These are phyloP conservation scores for Mus minutoides DNA, from an alignment of 2,797 vertebrate species.

Conservation along the genomic window DNA sequence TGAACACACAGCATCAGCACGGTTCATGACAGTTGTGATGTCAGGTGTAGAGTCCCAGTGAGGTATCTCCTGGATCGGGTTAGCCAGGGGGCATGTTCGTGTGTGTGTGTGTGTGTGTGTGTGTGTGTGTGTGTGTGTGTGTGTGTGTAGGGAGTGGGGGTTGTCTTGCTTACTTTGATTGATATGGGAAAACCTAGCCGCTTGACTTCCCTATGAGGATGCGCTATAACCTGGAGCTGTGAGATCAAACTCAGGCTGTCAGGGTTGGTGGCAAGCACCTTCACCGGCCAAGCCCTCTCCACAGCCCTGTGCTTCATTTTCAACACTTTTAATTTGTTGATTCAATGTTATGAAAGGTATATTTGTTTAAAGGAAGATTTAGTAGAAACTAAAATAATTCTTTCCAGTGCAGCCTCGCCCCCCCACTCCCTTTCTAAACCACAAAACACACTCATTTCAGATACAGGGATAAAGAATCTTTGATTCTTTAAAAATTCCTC, in stretches of 20 bases:
- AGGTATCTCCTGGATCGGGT: neutral
- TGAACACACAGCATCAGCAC: neutral
- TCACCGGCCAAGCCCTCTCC: neutral
- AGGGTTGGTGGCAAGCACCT: neutral
- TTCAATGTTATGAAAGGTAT: neutral
- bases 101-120: too few relatives aligned
- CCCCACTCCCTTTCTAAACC: neutral
- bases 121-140: too few relatives aligned
- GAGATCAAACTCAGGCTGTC: neutral
- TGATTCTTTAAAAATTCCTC: neutral
- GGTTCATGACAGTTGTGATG: neutral
- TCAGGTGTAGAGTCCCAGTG: neutral
- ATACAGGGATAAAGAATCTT: neutral
- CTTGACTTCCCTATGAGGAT: neutral
- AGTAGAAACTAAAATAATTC: neutral
- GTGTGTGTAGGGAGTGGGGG: too few relatives aligned
- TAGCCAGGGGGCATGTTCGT: neutral
- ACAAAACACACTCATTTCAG: neutral
- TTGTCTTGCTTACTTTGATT: neutral
- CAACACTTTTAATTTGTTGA: neutral
- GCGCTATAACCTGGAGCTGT: too few relatives aligned
- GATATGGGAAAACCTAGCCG: neutral
- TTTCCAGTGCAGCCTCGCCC: neutral
- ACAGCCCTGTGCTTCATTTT: neutral
- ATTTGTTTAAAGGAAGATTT: neutral